Conservation (phyloP, 2,797 vertebrate genomes). For the Pogoniulus pusillus region DNA sequence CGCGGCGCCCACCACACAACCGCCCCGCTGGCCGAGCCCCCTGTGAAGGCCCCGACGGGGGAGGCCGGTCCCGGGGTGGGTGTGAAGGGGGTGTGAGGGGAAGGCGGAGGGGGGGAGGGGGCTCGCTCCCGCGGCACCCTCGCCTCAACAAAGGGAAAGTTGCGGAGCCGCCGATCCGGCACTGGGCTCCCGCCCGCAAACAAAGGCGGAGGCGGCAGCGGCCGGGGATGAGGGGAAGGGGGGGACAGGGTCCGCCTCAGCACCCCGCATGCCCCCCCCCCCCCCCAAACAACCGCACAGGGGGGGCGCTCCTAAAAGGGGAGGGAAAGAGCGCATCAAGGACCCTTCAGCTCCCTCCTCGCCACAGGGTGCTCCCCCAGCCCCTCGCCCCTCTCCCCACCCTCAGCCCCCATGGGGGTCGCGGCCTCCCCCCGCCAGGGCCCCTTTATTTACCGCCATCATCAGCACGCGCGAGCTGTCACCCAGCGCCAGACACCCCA, state of each 20-base stretch:
- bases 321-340: background rate
- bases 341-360: background rate
- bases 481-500: constrained; percentile 77
- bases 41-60: background rate
- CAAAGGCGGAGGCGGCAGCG: constrained; percentile 14
- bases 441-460: constrained; percentile 86
- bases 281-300: background rate
- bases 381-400: background rate
- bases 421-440: background rate
- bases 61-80: background rate
- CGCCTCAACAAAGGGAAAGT: constrained; percentile 36
- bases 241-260: background rate
- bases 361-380: background rate
- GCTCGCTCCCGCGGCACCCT: background rate
- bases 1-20: no score
- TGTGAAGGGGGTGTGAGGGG: no score
- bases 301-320: background rate
- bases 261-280: background rate
- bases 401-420: background rate
- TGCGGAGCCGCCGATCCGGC: background rate
- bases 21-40: background rate
- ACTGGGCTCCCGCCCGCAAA: constrained; percentile 14
- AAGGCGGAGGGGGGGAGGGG: background rate
- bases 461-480: constrained; percentile 87
- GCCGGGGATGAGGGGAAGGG: background rate